A percentile compares a stretch with the other conserved stretches of the same genome.
Conservation (phyloP, 2,113 vertebrate genomes). For the Cranoglanis bouderius region DNA sequence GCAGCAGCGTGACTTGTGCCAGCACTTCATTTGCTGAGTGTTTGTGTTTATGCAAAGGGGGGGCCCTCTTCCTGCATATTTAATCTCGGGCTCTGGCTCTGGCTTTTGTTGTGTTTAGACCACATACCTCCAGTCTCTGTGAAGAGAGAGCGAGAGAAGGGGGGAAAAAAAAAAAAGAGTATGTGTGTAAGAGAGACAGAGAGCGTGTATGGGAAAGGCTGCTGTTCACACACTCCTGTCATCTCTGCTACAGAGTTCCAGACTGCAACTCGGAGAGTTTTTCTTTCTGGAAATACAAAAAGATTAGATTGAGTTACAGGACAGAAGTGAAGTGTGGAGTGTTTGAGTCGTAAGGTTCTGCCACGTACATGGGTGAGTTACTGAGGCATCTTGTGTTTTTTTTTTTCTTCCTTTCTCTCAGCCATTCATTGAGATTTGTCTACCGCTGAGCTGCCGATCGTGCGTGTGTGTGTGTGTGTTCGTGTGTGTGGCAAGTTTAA, state of each 20-base stretch:
- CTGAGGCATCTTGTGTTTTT: slow-evolving; percentile 2
- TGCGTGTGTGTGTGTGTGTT: slow-evolving; percentile 16
- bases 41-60: slow-evolving; percentile 98
- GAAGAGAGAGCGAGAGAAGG: slow-evolving; percentile 65
- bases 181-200: slow-evolving; percentile 2
- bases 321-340: slow-evolving; percentile 1
- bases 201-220: slow-evolving; percentile 29
- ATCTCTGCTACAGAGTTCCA: slow-evolving; percentile 31
- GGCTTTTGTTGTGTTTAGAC: slow-evolving; percentile 97
- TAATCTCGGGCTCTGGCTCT: slow-evolving; percentile 90
- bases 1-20: slow-evolving; percentile 79
- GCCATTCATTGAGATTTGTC: slow-evolving; percentile 8
- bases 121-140: slow-evolving; percentile 91
- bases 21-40: slow-evolving; percentile 93
- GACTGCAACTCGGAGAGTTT: slow-evolving; percentile 23
- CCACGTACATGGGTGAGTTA: slow-evolving; percentile 49
- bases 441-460: background rate
- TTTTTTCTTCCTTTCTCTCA: background rate
- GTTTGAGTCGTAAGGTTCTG: slow-evolving; percentile 25
- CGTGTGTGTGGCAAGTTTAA: slow-evolving; percentile 24
- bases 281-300: slow-evolving; percentile 3
- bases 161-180: background rate
- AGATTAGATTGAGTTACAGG: slow-evolving; percentile 32
- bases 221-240: slow-evolving; percentile 32
- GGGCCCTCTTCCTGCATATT: slow-evolving; percentile 95